Evolutionary conservation across 2,797 vertebrate genomes (phyloP).

Genomic region (Melanotaenia parkinsoni): DNA sequence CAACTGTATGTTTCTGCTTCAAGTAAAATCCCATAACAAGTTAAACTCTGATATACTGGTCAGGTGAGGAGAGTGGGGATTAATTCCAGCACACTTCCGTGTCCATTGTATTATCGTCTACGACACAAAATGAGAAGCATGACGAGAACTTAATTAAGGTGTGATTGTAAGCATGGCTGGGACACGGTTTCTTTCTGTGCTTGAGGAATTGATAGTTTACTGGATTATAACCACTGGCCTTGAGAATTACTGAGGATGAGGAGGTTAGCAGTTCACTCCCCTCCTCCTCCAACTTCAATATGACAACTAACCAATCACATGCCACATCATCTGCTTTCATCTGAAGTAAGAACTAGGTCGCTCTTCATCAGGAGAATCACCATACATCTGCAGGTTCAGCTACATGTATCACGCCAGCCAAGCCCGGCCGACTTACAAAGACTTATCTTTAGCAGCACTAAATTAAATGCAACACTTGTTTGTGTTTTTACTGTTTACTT

Average conservation of each 20-base stretch:
- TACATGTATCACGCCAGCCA: conserved; percentile 21
- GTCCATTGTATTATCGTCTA: conserved; percentile 32
- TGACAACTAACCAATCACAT: conserved; percentile 72
- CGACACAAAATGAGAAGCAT: conserved; percentile 41
- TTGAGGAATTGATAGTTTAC: conserved; percentile 55
- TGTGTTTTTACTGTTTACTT: not conserved
- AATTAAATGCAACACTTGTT: conserved; percentile 1
- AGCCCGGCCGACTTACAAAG: conserved; percentile 8
- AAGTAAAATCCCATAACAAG: not conserved
- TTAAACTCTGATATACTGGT: not conserved
- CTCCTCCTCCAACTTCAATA: conserved; percentile 49
- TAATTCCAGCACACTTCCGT: not conserved
- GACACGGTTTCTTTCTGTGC: conserved; percentile 6
- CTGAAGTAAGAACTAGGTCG: conserved; percentile 72
- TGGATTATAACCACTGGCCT: conserved; percentile 62
- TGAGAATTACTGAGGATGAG: conserved; percentile 65
- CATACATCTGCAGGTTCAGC: conserved; percentile 64
- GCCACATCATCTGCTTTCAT: conserved; percentile 67
- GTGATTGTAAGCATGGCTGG: conserved; percentile 17
- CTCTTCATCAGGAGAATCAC: conserved; percentile 61
- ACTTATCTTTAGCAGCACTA: conserved; percentile 6
- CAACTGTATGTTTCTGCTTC: not conserved
- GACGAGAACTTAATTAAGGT: conserved; percentile 31
- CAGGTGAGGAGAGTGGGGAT: too few species aligned
- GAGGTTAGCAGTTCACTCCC: conserved; percentile 46